Evolutionary conservation across 1,140 invertebrate species (phyloP), one percentile per base, ranked within the genome.

Genomic region (Drosophila melanica): DNA sequence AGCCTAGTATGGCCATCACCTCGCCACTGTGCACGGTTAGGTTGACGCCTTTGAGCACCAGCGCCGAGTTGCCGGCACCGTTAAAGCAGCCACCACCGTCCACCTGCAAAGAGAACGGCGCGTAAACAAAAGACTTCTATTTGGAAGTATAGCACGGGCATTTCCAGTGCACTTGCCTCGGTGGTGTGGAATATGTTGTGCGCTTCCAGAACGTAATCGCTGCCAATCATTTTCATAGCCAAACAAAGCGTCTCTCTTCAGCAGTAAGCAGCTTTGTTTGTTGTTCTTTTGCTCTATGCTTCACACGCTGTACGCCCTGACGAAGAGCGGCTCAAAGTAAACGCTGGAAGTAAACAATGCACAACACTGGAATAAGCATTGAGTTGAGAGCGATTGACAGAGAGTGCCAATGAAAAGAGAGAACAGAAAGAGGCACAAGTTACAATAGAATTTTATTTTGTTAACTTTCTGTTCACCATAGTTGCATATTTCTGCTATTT

Each of bases 21-120:
- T 98, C 97, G 11, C 97, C 97, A 45, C 97, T 96, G 86, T 97
- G 96, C 0, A 98, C 97, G 66, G 96, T 95, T 50, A 98, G 94
- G 11, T 97, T 97, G 4, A 98, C 96, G 93, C 98, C 97, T 93
- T 98, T 97, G 0, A 98, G 93, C 44, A 98, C 97, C 10, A 97
- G 93, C 14, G 96, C 96, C 7, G 96, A 96, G 78, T 96, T 95
- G 30, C 96, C 94, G 42, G 94, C 95, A 1, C 96, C 96, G 50
- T 96, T 95, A n/a, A 97, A 93, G 84, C 95, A 96, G 18, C 95
- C 96, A 44, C 95, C 95, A 10, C 95, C 95, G 79, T 97, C 96
- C 70, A 97, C 96, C 96, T 97, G 77, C 64, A 44, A 55, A 57
- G 39, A 50, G 55, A 62, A 30, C 14, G 12, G 12, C 55, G 45